Conservation (phyloP, 2,888 invertebrate species). For the Rutpela maculata region DNA sequence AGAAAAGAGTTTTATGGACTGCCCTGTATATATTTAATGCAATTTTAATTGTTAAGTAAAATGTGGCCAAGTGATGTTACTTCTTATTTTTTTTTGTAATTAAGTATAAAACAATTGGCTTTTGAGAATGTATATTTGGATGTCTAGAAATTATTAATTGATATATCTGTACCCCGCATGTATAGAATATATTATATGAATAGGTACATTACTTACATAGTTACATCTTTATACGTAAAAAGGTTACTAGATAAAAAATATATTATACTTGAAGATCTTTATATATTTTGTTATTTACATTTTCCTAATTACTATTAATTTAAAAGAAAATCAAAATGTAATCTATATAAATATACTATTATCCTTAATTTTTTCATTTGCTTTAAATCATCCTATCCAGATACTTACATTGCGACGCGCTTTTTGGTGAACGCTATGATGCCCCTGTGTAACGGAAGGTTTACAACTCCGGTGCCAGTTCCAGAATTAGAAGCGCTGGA, state of each 20-base stretch:
- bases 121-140: slow-evolving; percentile 34
- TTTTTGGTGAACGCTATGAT: too few relatives aligned
- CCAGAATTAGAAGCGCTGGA: too few relatives aligned
- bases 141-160: slow-evolving; percentile 28
- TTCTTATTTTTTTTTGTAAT: slow-evolving; percentile 12
- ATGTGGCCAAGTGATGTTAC: slow-evolving; percentile 18
- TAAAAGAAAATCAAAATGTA: slow-evolving; percentile 38
- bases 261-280: slow-evolving; percentile 45
- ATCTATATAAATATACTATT: slow-evolving; percentile 36
- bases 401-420: too few relatives aligned
- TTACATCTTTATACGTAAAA: slow-evolving; percentile 51
- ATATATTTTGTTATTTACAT: slow-evolving; percentile 59
- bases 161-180: slow-evolving; percentile 29
- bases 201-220: slow-evolving; percentile 43
- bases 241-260: slow-evolving; percentile 41
- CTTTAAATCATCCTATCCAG: background rate
- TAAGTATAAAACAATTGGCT: slow-evolving; percentile 18
- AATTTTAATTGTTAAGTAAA: slow-evolving; percentile 25
- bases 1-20: slow-evolving; percentile 7
- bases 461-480: too few relatives aligned
- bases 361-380: background rate
- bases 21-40: slow-evolving; percentile 37
- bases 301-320: slow-evolving; percentile 35
- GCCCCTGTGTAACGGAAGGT: too few relatives aligned
- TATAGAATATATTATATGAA: slow-evolving; percentile 28